Evolutionary conservation across 2,888 invertebrate species (phyloP).

Genomic region (Coenonympha arcania): DNA sequence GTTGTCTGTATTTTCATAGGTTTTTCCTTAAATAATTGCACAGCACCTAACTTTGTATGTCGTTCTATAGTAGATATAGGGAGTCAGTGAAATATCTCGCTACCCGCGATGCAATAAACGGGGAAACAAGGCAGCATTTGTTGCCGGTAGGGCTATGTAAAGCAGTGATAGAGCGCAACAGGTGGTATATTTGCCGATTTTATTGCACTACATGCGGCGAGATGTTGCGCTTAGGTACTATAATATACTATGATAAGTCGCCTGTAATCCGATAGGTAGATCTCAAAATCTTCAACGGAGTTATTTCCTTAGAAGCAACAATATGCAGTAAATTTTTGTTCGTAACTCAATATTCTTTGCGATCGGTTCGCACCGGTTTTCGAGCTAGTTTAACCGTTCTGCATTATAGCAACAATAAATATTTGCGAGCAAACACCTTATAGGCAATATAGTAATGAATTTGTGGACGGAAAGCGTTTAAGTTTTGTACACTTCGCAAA

Average conservation of each 20-base stretch:
- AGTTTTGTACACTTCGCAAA: background rate
- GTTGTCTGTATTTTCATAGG: no score
- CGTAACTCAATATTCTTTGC: conserved; percentile 1
- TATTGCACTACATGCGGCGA: background rate
- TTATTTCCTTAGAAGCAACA: background rate
- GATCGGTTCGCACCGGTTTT: background rate
- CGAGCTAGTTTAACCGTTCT: conserved; percentile 1
- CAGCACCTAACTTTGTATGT: no score
- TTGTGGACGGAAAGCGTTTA: conserved; percentile 3
- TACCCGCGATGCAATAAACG: no score
- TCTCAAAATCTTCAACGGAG: background rate
- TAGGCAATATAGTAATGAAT: conserved; percentile 1
- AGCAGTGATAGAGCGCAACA: no score
- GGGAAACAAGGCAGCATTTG: no score
- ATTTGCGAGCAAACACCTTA: background rate
- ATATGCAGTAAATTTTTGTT: background rate
- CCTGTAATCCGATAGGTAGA: background rate
- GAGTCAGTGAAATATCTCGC: no score
- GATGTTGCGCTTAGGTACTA: background rate
- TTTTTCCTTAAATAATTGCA: no score
- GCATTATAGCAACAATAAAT: conserved; percentile 9
- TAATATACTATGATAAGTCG: background rate
- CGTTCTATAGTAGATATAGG: no score
- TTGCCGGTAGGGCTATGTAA: no score
- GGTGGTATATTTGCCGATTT: no score